Percentiles rank a stretch among this genome's conserved stretches.
phyloP scores from a whole-genome alignment of 2,888 invertebrate genomes.

The Calameuta idolon region DNA sequence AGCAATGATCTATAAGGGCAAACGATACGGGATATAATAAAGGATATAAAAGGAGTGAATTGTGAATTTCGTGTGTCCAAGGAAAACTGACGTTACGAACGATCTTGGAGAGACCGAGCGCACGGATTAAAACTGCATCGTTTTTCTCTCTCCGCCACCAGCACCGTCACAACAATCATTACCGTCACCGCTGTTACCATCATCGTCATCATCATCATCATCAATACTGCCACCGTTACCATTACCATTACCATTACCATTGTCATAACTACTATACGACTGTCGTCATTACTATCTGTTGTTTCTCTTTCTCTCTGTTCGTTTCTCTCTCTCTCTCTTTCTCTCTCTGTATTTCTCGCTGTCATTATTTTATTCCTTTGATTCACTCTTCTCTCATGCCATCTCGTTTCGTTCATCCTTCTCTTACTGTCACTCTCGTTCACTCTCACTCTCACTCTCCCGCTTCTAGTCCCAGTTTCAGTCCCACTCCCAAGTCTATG shows the following conservation, averaged over 20 bases:
- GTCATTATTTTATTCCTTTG: background rate
- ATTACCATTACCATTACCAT: background rate
- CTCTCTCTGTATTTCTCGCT: background rate
- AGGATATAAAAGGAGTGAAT: background rate
- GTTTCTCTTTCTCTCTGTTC: background rate
- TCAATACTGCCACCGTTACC: no score
- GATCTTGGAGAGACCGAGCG: conserved; percentile 4
- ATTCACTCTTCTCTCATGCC: background rate
- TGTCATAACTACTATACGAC: background rate
- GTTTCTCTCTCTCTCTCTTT: no score
- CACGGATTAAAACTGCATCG: conserved; percentile 10
- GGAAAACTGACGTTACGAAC: conserved; percentile 3
- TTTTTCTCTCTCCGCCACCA: conserved; percentile 9
- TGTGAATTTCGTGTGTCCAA: background rate
- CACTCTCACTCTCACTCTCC: background rate
- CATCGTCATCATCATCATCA: background rate
- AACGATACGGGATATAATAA: background rate
- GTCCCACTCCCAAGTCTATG: background rate
- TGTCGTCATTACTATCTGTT: background rate
- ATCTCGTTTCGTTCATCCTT: background rate
- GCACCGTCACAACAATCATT: background rate
- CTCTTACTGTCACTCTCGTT: background rate
- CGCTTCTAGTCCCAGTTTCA: background rate
- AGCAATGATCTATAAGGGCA: background rate
- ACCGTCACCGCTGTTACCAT: background rate